A percentile compares a stretch with the other conserved stretches of the same genome.
phyloP scores from a whole-genome alignment of 2,113 vertebrate genomes.

The Neodontobutis hainanensis region DNA sequence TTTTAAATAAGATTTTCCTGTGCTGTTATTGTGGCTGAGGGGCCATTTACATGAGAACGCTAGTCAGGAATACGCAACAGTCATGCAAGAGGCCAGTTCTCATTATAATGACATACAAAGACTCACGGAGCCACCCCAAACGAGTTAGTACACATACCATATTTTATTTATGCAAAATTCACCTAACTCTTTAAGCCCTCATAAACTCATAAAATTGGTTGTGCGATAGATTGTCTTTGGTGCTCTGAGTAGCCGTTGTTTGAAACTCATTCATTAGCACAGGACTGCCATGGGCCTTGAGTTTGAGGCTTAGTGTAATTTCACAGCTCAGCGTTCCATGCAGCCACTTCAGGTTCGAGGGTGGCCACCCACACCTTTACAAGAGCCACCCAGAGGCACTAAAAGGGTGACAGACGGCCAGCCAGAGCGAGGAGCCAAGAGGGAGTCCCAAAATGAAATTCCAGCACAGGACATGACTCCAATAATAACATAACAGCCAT shows the following conservation, averaged over 20 bases:
- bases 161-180: no score
- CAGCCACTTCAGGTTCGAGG: conserved; percentile 57
- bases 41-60: no score
- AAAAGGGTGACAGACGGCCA: conserved; percentile 56
- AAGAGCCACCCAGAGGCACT: conserved; percentile 57
- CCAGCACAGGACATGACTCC: conserved; percentile 63
- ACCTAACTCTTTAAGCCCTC: no score
- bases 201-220: conserved; percentile 55
- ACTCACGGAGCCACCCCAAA: no score
- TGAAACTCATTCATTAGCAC: conserved; percentile 67
- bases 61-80: no score
- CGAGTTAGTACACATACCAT: no score
- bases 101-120: no score
- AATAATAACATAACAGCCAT: conserved; percentile 57
- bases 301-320: conserved; percentile 66
- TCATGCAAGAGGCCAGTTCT: no score
- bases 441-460: conserved; percentile 62
- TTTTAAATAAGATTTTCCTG: no score
- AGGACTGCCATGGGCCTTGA: conserved; percentile 59
- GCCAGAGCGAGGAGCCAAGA: conserved; percentile 45
- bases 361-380: conserved; percentile 67
- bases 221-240: conserved; percentile 70
- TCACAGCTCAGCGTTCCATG: conserved; percentile 68
- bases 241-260: conserved; percentile 51
- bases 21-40: no score